Conservation (phyloP, 2,797 vertebrate species). For the Chrosomus eos region DNA sequence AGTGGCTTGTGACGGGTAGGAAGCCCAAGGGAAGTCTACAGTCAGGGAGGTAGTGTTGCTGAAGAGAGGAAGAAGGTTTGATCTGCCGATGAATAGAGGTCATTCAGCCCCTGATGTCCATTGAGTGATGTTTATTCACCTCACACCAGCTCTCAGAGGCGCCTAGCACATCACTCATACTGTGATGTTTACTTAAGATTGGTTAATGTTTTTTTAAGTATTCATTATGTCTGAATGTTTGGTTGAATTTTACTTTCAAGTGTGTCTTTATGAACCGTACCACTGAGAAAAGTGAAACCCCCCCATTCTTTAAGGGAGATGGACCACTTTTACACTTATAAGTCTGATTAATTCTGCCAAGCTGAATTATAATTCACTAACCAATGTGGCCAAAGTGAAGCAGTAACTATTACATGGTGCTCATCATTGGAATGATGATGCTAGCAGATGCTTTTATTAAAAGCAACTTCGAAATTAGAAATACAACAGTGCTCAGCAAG, state of each 20-base stretch:
- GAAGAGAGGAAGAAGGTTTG: slow-evolving; percentile 75
- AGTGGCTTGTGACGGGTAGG: slow-evolving; percentile 56
- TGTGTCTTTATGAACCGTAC: not conserved
- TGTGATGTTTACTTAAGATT: slow-evolving; percentile 40
- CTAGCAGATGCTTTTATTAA: not conserved
- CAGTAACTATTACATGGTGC: not conserved
- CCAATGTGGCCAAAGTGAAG: not conserved
- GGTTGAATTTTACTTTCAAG: slow-evolving; percentile 11
- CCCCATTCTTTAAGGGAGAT: not conserved
- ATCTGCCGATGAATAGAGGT: slow-evolving; percentile 78
- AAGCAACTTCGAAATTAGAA: not conserved
- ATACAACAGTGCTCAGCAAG: not conserved
- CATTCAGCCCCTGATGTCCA: slow-evolving; percentile 73
- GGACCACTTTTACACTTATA: not conserved
- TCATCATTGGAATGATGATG: no score
- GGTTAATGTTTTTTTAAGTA: slow-evolving; percentile 48
- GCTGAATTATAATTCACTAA: not conserved
- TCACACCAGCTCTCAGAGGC: slow-evolving; percentile 58
- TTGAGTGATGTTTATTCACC: slow-evolving; percentile 57
- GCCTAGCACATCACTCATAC: slow-evolving; percentile 32
- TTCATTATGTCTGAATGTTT: slow-evolving; percentile 39
- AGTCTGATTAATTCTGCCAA: not conserved
- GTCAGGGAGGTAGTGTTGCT: slow-evolving; percentile 30
- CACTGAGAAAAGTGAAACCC: not conserved
- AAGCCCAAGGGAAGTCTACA: slow-evolving; percentile 43